Evolutionary conservation across 53 echinoderm and acorn worm species (phyloP), one percentile per base, ranked within the genome.

Genomic region (Holothuria scabra): DNA sequence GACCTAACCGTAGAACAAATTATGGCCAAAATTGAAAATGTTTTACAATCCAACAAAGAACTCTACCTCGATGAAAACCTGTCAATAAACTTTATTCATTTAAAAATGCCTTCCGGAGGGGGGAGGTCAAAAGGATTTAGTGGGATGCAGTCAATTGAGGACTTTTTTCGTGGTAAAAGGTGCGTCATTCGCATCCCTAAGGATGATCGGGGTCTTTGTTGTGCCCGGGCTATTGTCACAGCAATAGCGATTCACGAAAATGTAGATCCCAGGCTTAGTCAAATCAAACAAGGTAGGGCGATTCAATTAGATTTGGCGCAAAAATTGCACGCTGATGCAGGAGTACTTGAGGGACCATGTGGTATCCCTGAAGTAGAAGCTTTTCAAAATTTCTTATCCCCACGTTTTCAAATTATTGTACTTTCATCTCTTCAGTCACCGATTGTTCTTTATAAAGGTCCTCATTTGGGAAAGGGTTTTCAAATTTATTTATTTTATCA

Each of bases 151-250:
- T 30, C 26, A 30, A 28, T 26, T 26, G 30, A 64, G 28, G 30
- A 30, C 30, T 41, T 64, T 64, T 64, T 64, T 28, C 28, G 64
- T 28, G 64, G 11, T 28, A 64, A 64, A 12, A 64, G 64, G 26
- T 26, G 28, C 26, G 28, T 30, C 26, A 12, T 64, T 30, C 12
- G 26, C 12, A 28, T 64, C 20, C 64, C 64, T 10, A 64, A 67
- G 52, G 80, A 86, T 28, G 66, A 86, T 5, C 52, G 85, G 31
- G 25, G 74, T 8, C 35, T 89, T 46, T 86, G 89, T 63, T 89
- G 86, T 28, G 78, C 92, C 0, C 76, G 89, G 63, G 92, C 91
- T 6, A 82, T 92, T 16, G 92, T 89, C 13, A 92, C 92, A 2
- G 92, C 89, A 8, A 78, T 81, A 31, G 65, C 85, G 2, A 65